Evolutionary conservation across 2,797 vertebrate genomes (phyloP).

Genomic region (Cuculus canorus): DNA sequence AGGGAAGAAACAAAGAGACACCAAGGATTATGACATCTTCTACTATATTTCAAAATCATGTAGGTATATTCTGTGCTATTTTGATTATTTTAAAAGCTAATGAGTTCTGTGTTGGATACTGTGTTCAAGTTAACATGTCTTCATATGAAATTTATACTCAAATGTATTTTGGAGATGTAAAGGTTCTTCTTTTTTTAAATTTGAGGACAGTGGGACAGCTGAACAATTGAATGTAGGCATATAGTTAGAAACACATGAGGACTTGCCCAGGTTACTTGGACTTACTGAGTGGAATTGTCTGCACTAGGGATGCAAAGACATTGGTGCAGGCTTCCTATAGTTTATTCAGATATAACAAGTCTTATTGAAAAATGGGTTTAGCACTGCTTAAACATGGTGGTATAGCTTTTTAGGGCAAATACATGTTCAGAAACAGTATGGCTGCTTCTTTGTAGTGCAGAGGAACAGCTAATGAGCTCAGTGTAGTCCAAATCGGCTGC

Average conservation of each 20-base stretch:
- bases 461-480: background rate
- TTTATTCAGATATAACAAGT: background rate
- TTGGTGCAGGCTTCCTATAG: background rate
- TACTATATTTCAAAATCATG: conserved; percentile 14
- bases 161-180: background rate
- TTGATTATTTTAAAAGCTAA: background rate
- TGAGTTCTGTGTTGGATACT: background rate
- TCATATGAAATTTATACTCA: background rate
- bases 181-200: background rate
- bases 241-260: background rate
- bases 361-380: background rate
- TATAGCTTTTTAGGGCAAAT: background rate
- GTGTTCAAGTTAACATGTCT: background rate
- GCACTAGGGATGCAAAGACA: background rate
- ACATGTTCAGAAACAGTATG: background rate
- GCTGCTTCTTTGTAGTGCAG: background rate
- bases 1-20: background rate
- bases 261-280: background rate
- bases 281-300: background rate
- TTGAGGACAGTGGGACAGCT: background rate
- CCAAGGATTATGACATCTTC: background rate
- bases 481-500: background rate
- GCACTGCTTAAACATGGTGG: background rate
- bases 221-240: background rate
- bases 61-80: conserved; percentile 60